Evolutionary conservation across 2,888 invertebrate species (phyloP), one percentile per base, ranked within the genome.

Genomic region (Anodontia alba): DNA sequence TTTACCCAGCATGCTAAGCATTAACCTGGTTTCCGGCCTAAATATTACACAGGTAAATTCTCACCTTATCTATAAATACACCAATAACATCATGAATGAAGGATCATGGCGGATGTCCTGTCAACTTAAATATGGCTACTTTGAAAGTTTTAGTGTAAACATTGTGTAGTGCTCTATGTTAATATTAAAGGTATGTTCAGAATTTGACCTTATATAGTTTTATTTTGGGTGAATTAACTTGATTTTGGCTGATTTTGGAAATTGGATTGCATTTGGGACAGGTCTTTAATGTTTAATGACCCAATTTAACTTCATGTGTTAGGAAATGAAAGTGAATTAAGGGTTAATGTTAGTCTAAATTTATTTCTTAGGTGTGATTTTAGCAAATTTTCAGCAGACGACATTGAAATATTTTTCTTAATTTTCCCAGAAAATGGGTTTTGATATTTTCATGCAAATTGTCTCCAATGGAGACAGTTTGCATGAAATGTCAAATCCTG

Each of bases 1-100:
- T n/a, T n/a, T n/a, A n/a, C n/a, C n/a, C n/a, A n/a, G n/a, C n/a
- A n/a, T n/a, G n/a, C n/a, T n/a, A n/a, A n/a, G n/a, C n/a, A n/a
- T n/a, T n/a, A n/a, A n/a, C 15, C 17, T 54, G 23, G 23, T 54
- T 23, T 2, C 23, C 54, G 7, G 7, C 54, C 23, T 54, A 2
- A 23, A 54, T 54, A n/a, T 33, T 62, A 62, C 33, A 62, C 62
- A 62, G 62, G 62, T 62, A 62, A 62, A 62, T 62, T 62, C 62
- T 62, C 62, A 62, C 62, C 62, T 62, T 62, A 62, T 62, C 62
- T 62, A 62, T 62, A n/a, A 62, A 62, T 62, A 62, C 29, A 62
- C 62, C 62, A 33, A 2, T 62, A 33, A 62, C 62, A 62, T 62
- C 62, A 33, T 26, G 7, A 29, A 26, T 23, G 1, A 29, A 10